phyloP scores from a whole-genome alignment of 2,888 invertebrate species.

The Dasysyrphus tricinctus region DNA sequence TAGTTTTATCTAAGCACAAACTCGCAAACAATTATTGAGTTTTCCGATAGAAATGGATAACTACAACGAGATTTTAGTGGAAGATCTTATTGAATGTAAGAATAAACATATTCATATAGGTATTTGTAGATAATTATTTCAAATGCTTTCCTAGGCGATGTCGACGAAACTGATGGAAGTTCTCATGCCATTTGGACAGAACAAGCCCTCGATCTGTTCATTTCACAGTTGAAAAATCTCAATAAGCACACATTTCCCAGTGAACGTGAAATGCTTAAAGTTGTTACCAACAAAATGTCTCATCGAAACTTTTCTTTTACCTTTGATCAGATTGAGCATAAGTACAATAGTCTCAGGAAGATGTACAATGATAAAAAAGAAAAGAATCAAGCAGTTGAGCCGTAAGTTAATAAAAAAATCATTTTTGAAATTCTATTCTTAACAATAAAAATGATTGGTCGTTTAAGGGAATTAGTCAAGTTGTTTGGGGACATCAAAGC shows the following conservation, averaged over 20 bases:
- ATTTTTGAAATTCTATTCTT: neutral
- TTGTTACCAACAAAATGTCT: conserved; percentile 47
- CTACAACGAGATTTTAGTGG: conserved; percentile 42
- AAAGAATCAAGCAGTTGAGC: conserved; percentile 50
- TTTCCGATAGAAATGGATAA: conserved; percentile 27
- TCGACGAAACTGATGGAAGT: conserved; percentile 24
- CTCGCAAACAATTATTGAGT: neutral
- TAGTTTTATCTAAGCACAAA: neutral
- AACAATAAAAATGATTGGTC: neutral
- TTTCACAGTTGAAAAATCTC: conserved; percentile 56
- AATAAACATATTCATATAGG: neutral
- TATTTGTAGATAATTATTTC: too few species aligned
- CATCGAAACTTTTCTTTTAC: conserved; percentile 37
- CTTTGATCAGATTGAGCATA: conserved; percentile 39
- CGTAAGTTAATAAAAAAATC: conserved; percentile 23
- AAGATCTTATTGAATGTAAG: conserved; percentile 67
- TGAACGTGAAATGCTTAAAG: conserved; percentile 51
- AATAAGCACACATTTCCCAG: conserved; percentile 19
- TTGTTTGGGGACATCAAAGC: conserved; percentile 41
- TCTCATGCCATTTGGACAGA: conserved; percentile 60
- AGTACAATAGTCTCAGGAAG: conserved; percentile 58
- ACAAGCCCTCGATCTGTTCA: conserved; percentile 64
- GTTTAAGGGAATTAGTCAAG: conserved; percentile 45
- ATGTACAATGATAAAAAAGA: conserved; percentile 57
- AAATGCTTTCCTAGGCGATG: conserved; percentile 22